Evolutionary conservation across 2,888 invertebrate genomes (phyloP).

Genomic region (Zelleria hepariella): DNA sequence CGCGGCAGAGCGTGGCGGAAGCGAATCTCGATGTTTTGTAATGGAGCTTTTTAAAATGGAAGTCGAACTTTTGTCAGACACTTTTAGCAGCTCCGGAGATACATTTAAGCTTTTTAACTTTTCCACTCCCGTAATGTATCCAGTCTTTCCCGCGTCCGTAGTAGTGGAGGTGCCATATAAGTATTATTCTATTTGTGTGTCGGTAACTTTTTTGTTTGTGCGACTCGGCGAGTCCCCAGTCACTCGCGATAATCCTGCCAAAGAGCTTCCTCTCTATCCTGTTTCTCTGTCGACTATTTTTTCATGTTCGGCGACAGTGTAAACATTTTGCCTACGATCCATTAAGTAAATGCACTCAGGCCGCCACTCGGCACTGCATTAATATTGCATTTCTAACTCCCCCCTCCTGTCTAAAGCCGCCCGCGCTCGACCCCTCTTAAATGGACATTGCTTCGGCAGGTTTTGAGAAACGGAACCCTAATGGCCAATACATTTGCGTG

Average conservation of each 20-base stretch:
- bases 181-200: slow-evolving; percentile 50
- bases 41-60: slow-evolving; percentile 73
- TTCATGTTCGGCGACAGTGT: slow-evolving; percentile 50
- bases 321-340: slow-evolving; percentile 66
- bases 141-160: slow-evolving; percentile 56
- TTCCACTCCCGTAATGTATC: slow-evolving; percentile 72
- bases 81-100: slow-evolving; percentile 71
- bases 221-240: slow-evolving; percentile 36
- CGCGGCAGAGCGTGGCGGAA: slow-evolving; percentile 57
- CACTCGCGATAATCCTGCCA: slow-evolving; percentile 52
- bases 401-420: slow-evolving; percentile 23
- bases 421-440: slow-evolving; percentile 27
- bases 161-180: slow-evolving; percentile 48
- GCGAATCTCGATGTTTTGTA: slow-evolving; percentile 72
- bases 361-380: slow-evolving; percentile 68
- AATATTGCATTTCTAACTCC: slow-evolving; percentile 75
- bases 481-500: slow-evolving; percentile 17
- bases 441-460: slow-evolving; percentile 31
- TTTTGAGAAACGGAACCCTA: slow-evolving; percentile 31
- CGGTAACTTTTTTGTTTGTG: slow-evolving; percentile 51
- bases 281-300: slow-evolving; percentile 38
- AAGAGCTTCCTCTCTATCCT: slow-evolving; percentile 45
- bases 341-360: slow-evolving; percentile 67
- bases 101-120: slow-evolving; percentile 74
- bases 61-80: slow-evolving; percentile 73